Conservation (phyloP, 64 coral and sea anemone species). For the Porites lutea region DNA sequence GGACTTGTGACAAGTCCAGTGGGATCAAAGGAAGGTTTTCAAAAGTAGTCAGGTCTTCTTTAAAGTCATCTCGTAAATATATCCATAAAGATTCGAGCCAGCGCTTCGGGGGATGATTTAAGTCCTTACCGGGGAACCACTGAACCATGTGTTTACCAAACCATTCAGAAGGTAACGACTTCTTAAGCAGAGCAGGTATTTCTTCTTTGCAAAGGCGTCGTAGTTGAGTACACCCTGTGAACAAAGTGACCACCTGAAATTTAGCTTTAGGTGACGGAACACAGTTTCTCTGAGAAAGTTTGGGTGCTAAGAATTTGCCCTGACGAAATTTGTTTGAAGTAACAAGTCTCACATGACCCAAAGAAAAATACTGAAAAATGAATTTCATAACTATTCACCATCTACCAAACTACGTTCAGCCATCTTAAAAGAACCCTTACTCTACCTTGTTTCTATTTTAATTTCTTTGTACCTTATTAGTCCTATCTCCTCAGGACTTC, state of each 20-base stretch:
- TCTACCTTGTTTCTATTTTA: too few relatives aligned
- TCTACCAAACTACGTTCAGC: too few relatives aligned
- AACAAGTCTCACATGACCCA: too few relatives aligned
- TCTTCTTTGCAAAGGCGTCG: background rate
- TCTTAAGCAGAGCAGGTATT: background rate
- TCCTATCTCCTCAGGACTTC: too few relatives aligned
- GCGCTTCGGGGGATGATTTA: background rate
- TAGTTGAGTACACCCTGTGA: conserved; percentile 45
- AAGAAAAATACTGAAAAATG: too few relatives aligned
- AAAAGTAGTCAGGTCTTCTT: conserved; percentile 40
- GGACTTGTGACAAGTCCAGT: conserved; percentile 11
- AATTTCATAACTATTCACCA: too few relatives aligned
- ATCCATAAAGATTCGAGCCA: conserved; percentile 75
- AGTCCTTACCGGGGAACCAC: conserved; percentile 21
- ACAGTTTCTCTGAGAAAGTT: too few relatives aligned
- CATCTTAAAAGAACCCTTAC: too few relatives aligned
- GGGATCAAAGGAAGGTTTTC: conserved; percentile 59
- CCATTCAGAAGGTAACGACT: conserved; percentile 51
- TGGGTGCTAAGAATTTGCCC: too few relatives aligned
- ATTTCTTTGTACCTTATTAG: too few relatives aligned
- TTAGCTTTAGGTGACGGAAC: background rate
- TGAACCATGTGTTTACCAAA: background rate
- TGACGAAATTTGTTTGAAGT: too few relatives aligned
- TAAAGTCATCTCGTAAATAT: conserved; percentile 58
- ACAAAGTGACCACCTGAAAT: background rate